phyloP scores from a whole-genome alignment of 2,797 vertebrate genomes.

The Loris lydekkerianus region DNA sequence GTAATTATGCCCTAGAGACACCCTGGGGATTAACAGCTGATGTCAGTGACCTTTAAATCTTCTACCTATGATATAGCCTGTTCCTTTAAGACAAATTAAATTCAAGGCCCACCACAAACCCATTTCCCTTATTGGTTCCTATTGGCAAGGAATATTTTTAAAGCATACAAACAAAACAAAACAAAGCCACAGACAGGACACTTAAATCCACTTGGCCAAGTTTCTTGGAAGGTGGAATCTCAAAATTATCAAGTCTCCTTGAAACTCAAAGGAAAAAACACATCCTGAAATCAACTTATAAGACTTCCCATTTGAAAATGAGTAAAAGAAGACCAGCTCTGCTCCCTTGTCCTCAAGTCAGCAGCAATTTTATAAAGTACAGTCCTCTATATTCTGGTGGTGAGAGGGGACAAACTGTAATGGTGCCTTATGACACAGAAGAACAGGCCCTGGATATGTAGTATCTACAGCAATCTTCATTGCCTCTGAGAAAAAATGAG shows the following conservation, averaged over 20 bases:
- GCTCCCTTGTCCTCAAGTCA: not conserved
- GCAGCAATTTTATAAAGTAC: not conserved
- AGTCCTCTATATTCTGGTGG: not conserved
- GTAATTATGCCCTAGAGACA: not conserved
- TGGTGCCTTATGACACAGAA: not conserved
- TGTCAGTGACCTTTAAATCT: not conserved
- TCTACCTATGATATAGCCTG: not conserved
- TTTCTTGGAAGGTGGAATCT: not conserved
- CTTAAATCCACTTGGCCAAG: not conserved
- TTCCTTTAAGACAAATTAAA: slow-evolving; percentile 3
- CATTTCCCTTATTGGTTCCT: not conserved
- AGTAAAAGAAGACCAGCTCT: not conserved
- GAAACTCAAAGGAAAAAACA: slow-evolving; percentile 18
- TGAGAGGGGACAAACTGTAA: not conserved
- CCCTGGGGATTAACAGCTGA: not conserved
- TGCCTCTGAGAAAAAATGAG: not conserved
- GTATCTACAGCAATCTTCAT: not conserved
- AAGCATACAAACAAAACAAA: not conserved
- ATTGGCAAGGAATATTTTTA: not conserved
- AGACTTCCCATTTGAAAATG: not conserved
- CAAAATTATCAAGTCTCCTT: not conserved
- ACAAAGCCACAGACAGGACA: not conserved
- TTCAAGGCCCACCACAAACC: not conserved
- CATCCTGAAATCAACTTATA: not conserved
- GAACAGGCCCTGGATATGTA: not conserved